These are phyloP conservation scores for Ctenochaetus hawaiiensis DNA, from an alignment of 2,797 vertebrate species.

Conservation along the genomic window DNA sequence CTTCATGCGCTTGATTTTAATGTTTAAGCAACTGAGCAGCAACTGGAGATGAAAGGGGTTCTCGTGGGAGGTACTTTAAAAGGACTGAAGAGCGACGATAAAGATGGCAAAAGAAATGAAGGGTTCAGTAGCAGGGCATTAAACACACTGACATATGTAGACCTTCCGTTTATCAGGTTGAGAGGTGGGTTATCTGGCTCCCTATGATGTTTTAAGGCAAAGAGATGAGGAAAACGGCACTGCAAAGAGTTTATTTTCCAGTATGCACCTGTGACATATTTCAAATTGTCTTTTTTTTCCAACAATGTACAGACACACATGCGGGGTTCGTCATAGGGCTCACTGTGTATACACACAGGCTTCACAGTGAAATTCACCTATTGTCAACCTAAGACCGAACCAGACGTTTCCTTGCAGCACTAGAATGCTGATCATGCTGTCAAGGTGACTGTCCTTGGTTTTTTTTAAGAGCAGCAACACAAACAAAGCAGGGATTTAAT, in stretches of 20 bases:
- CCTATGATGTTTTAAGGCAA: background rate
- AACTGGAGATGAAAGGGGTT: slow-evolving; percentile 38
- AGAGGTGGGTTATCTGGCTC: background rate
- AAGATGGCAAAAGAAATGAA: slow-evolving; percentile 9
- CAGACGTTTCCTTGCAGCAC: slow-evolving; percentile 17
- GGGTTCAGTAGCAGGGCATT: slow-evolving; percentile 8
- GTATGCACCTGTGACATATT: background rate
- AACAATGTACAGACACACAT: background rate
- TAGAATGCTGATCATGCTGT: slow-evolving; percentile 23
- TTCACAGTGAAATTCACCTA: background rate
- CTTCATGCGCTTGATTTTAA: slow-evolving; percentile 37
- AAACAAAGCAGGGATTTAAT: slow-evolving; percentile 59
- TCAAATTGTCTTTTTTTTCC: background rate
- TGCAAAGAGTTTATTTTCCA: background rate
- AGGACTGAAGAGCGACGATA: slow-evolving; percentile 21
- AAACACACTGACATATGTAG: slow-evolving; percentile 1
- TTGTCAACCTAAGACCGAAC: slow-evolving; percentile 2
- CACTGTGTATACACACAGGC: background rate
- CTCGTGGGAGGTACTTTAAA: slow-evolving; percentile 29
- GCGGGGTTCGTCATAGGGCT: background rate
- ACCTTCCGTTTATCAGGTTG: slow-evolving; percentile 12
- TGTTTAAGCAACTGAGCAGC: slow-evolving; percentile 38
- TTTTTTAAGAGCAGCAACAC: slow-evolving; percentile 23
- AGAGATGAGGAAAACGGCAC: background rate
- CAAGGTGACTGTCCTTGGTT: slow-evolving; percentile 47